Base-by-base conservation (phyloP, 1,140 invertebrate genomes). In the Drusus annulatus region DNA sequence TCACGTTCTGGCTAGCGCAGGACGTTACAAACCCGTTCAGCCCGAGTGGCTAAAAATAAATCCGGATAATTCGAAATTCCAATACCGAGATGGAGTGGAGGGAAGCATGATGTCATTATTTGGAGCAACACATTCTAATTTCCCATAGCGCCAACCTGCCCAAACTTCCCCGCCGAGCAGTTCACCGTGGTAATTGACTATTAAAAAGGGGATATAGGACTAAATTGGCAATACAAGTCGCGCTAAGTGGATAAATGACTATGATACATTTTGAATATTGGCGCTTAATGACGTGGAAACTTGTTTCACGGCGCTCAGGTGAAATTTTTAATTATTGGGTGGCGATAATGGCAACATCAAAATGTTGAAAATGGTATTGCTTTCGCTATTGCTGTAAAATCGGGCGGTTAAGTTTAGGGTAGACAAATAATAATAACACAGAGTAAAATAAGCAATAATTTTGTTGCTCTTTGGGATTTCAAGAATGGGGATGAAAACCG, bases 221-320 rank as follows among this genome's bases (percentile, higher is more conserved):
- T 76, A 81, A 81, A 81, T 81, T 81, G 80, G 65, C 80, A 81
- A 81, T 81, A 81, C 80, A 81, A 81, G 80, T 62, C 68, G 28
- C 19, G 28, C 80, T 78, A 78, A 81, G 80, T 81, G 80, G 80
- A 81, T 81, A 81, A 81, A 81, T 63, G 80, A 74, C 80, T 78
- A 78, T 78, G 76, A 81, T 78, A 81, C 68, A 75, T 81, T 73
- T 78, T 81, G 65, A 75, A 78, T 74, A 78, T 78, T 25, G 19
- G 4, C 28, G 60, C 52, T 23, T 81, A 81, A 81, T 81, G 54
- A 74, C 69, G 16, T 23, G 76, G 68, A 81, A 81, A 54, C 54
- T 17, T 19, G n/a, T 6, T 23, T 15, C 63, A 81, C 16, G 19
- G 15, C 25, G 23, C 36, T 45, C 36, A 45, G 36, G 36, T 45